Conservation (phyloP, 2,113 vertebrate species). For the Dascyllus trimaculatus region DNA sequence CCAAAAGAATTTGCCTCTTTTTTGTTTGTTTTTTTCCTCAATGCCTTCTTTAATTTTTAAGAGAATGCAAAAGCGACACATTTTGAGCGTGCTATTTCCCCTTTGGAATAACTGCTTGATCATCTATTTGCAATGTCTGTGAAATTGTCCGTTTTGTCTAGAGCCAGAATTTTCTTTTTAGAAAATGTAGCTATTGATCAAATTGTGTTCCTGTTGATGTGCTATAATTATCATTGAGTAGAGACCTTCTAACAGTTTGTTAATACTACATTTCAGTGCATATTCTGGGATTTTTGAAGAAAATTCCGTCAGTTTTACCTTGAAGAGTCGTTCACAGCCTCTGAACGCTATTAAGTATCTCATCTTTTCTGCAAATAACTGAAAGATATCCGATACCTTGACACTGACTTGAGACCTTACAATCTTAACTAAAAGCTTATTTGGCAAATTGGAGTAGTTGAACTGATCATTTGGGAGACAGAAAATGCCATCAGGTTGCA, state of each 20-base stretch:
- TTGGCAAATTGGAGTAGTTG: neutral
- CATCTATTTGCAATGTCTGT: neutral
- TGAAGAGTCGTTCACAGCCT: neutral
- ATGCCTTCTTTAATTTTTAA: neutral
- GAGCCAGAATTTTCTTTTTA: neutral
- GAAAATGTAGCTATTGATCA: neutral
- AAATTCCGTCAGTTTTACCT: neutral
- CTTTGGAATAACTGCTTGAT: slow-evolving; percentile 6
- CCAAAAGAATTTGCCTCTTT: neutral
- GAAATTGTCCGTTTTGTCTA: neutral
- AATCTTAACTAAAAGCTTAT: neutral
- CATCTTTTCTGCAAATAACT: neutral
- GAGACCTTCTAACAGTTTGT: neutral
- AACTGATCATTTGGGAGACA: neutral
- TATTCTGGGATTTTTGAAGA: slow-evolving; percentile 17
- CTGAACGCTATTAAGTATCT: too few relatives aligned
- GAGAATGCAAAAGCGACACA: slow-evolving; percentile 9
- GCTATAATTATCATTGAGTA: slow-evolving; percentile 33
- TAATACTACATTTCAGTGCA: neutral
- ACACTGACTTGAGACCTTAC: too few relatives aligned
- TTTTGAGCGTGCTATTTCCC: neutral
- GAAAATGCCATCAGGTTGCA: neutral
- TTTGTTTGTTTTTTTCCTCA: neutral
- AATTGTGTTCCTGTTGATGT: slow-evolving; percentile 14
- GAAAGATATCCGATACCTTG: too few relatives aligned